Base-by-base conservation (phyloP, 2,888 invertebrate genomes). In the Acanthosoma haemorrhoidale region DNA sequence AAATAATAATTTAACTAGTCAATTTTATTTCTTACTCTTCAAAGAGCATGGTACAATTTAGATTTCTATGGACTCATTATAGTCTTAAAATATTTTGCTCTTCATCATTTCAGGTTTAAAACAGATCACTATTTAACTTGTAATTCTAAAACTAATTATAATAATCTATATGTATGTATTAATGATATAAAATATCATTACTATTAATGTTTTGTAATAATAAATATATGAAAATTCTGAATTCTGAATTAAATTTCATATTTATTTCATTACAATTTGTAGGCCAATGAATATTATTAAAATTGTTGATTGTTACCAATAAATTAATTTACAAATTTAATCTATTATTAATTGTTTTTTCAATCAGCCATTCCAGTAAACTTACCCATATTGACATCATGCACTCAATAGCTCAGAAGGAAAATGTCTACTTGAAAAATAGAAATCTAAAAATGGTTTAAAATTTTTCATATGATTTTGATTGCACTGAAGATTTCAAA, bases 351-450 rank as follows among this genome's bases (percentile, higher is more conserved):
- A 25, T 41, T 64, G 18, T 38, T 66, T 57, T 57, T 67, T 67
- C 67, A 67, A 67, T 67, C 32, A 67, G 67, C 34, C 67, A 67
- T n/a, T 67, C 67, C 67, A 67, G 67, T 67, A 36, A 15, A 11
- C 25, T 36, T 29, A 32, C 57, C 64, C 38, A n/a, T 39, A 66
- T 31, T 32, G 13, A 4, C 6, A 6, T n/a, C n/a, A 51, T 25
- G n/a, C n/a, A 25, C 4, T n/a, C n/a, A 25, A 13, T 11, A 51
- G 25, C 25, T n/a, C 29, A 51, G 25, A 51, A 51, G 25, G 6
- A 51, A 43, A 21, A 6, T 43, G n/a, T n/a, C n/a, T n/a, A n/a
- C n/a, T n/a, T n/a, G n/a, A n/a, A n/a, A n/a, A n/a, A n/a, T n/a
- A n/a, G n/a, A n/a, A n/a, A n/a, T n/a, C n/a, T n/a, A n/a, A n/a